Evolutionary conservation across 2,888 invertebrate species (phyloP).

Genomic region (Ectemnius lituratus): DNA sequence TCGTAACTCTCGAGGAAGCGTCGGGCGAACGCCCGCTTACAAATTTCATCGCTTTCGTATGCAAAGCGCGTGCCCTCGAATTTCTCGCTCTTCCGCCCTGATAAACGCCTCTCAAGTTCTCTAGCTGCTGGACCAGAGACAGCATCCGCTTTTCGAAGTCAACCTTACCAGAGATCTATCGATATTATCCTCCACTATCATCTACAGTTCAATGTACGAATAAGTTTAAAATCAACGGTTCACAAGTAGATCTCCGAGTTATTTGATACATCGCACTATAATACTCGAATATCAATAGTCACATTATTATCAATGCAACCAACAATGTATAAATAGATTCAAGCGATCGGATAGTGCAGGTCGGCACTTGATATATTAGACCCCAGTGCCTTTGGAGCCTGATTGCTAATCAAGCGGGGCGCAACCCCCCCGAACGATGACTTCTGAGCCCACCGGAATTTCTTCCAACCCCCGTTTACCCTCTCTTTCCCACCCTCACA

Average conservation of each 20-base stretch:
- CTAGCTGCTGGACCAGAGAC: background rate
- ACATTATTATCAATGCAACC: no score
- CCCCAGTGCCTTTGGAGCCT: slow-evolving; percentile 46
- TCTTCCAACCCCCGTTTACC: slow-evolving; percentile 37
- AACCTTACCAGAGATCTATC: no score
- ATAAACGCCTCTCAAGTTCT: background rate
- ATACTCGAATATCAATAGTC: no score
- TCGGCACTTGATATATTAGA: slow-evolving; percentile 47
- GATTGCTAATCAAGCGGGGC: slow-evolving; percentile 72
- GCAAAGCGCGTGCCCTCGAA: slow-evolving; percentile 12
- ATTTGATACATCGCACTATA: no score
- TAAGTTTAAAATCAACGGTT: no score
- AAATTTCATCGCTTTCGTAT: slow-evolving; percentile 25
- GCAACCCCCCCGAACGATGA: slow-evolving; percentile 36
- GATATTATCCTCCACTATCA: no score
- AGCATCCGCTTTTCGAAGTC: background rate
- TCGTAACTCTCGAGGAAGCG: slow-evolving; percentile 28
- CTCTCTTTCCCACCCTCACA: slow-evolving; percentile 11
- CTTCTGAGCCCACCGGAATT: slow-evolving; percentile 53
- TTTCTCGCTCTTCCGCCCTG: slow-evolving; percentile 12
- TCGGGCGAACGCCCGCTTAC: slow-evolving; percentile 24
- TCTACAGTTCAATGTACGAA: no score
- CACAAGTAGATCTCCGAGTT: no score
- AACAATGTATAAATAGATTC: no score
- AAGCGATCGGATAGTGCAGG: slow-evolving; percentile 30